Evolutionary conservation across 1,140 invertebrate species (phyloP).

Genomic region (Hypsibius dujardini): DNA sequence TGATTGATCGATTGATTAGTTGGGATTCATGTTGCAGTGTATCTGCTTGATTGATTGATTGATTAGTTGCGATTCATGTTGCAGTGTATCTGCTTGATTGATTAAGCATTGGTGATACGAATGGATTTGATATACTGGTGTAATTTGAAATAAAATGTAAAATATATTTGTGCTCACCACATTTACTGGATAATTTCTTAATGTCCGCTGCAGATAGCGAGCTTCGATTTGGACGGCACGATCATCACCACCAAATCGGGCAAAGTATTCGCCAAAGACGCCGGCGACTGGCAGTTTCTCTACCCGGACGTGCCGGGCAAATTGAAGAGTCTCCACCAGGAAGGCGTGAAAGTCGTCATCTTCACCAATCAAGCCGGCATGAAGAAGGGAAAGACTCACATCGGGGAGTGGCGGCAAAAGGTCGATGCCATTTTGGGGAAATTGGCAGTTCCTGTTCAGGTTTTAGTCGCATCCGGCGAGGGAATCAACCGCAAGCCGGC

Average conservation of each 20-base stretch:
- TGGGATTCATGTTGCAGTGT: too few species aligned
- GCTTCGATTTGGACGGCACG: conserved; percentile 86
- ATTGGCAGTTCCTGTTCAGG: conserved; percentile 57
- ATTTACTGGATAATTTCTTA: too few species aligned
- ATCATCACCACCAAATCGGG: conserved; percentile 81
- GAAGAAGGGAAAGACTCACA: conserved; percentile 20
- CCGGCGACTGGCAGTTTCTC: conserved; percentile 67
- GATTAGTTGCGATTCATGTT: too few species aligned
- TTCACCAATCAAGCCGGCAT: conserved; percentile 61
- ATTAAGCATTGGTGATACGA: too few species aligned
- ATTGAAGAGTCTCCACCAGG: conserved; percentile 46
- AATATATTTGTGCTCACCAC: too few species aligned
- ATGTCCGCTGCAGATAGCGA: conserved; percentile 48
- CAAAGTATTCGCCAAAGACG: conserved; percentile 61
- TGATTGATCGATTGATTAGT: too few species aligned
- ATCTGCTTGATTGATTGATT: too few species aligned
- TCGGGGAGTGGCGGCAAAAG: conserved; percentile 13
- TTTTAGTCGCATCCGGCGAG: conserved; percentile 57
- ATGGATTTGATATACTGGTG: too few species aligned
- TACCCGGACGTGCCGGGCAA: conserved; percentile 49
- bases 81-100: too few species aligned
- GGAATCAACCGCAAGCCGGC: conserved; percentile 66
- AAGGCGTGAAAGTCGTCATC: conserved; percentile 70
- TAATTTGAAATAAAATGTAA: too few species aligned
- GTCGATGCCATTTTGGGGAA: conserved; percentile 42